These are phyloP conservation scores for Drosophila pruinosa DNA, from an alignment of 1,140 invertebrate genomes.

Conservation along the genomic window DNA sequence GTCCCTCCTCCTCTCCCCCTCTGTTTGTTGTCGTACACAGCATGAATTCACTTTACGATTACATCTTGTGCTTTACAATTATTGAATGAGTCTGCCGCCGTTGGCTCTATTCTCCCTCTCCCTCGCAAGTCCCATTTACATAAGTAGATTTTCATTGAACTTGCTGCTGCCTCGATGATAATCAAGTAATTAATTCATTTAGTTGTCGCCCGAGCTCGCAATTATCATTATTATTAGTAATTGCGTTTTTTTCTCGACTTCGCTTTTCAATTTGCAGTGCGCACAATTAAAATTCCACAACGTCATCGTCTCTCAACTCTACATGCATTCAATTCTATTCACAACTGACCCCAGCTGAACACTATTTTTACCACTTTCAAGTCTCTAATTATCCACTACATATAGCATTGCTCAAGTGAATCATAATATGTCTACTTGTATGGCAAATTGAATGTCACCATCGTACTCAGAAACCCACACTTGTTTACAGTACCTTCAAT, in stretches of 20 bases:
- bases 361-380: background rate
- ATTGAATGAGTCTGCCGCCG: constrained; percentile 23
- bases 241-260: constrained; percentile 6
- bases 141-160: constrained; percentile 19
- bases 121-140: background rate
- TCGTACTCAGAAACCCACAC: background rate
- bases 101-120: background rate
- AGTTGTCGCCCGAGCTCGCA: constrained; percentile 12
- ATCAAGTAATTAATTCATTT: constrained; percentile 51
- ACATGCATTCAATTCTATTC: constrained; percentile 37
- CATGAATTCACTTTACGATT: constrained; percentile 3
- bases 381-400: background rate
- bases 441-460: background rate
- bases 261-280: constrained; percentile 29
- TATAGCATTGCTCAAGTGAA: background rate
- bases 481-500: background rate
- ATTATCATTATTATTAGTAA: constrained; percentile 48
- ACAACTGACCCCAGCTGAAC: constrained; percentile 5
- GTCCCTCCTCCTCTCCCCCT: background rate
- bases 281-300: constrained; percentile 33
- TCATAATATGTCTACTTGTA: background rate
- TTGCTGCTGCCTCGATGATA: constrained; percentile 15
- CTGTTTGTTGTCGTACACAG: constrained; percentile 32
- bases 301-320: constrained; percentile 19
- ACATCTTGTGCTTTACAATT: constrained; percentile 36